Base-by-base conservation (phyloP, 2,888 invertebrate genomes). In the Prenolepis imparis region DNA sequence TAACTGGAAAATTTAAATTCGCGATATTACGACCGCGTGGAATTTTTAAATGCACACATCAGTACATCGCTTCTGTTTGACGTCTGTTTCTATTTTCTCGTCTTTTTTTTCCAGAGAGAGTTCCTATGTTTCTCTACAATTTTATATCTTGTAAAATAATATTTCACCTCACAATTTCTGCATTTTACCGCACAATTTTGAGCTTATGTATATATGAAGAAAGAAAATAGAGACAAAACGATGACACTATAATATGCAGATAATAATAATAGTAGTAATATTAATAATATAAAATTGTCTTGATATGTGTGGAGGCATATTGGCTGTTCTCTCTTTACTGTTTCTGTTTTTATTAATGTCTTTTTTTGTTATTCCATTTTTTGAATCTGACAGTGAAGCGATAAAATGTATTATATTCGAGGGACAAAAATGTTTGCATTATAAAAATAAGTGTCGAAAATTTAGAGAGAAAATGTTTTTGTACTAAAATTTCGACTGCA, bases 1-100 rank as follows among this genome's bases (percentile, higher is more conserved):
- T 41, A 77, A 55, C 66, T 24, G n/a, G 52, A 39, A 77, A 67
- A 67, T 77, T 67, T 41, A 67, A 77, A 77, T 77, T 41, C 67
- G 41, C 11, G 41, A 6, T 55, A 77, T 77, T 77, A 57, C 41
- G n/a, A 57, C 28, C 28, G 55, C n/a, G 15, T 67, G 67, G 77
- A 77, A 77, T 77, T 77, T 77, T 77, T 77, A 41, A 75, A 28
- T 39, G 36, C 12, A 39, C 36, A 24, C 15, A 32, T 73, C 39
- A 61, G 28, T 15, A 18, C 55, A 28, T 77, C 6, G 77, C 77
- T n/a, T 52, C 52, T n/a, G 55, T 57, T 77, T 41, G 41, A 67
- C 41, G 6, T 55, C 12, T 77, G n/a, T 77, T 75, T 15, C 39
- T 66, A 55, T 77, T 66, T 67, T 57, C 55, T 32, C 5, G 3